Evolutionary conservation across 2,113 vertebrate species (phyloP), one percentile per base, ranked within the genome.

Genomic region (Potamarius usumacintae): DNA sequence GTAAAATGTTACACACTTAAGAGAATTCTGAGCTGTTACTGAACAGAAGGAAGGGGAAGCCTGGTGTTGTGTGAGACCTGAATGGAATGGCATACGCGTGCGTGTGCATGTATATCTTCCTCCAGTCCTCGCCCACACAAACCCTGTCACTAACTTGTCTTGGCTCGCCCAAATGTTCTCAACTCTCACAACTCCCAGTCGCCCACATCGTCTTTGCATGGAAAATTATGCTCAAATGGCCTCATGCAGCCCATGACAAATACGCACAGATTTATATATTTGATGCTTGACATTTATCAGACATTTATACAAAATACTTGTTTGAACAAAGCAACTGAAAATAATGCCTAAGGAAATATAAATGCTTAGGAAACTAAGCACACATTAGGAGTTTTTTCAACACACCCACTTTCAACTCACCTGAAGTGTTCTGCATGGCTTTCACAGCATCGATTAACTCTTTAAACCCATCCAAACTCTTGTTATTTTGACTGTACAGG

Each of bases 401-500:
- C 3, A 79, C 74, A 69, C 82, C 72, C 74, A 30, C 7, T 67
- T 83, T 63, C 9, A 55, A 42, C 90, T 93, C 95, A 99, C 98
- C 95, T 95, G 95, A 91, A 17, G 57, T 92, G 89, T 92, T 93
- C 92, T 96, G 96, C 81, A 97, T 92, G 79, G 88, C 93, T 89
- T 92, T 93, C 85, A 99, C 92, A 1, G 95, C 94, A 11, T 57
- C 52, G 3, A 92, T 84, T 18, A 96, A 93, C 34, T 95, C 94
- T 83, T 95, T 95, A 82, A 96, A 96, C 0, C 94, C 93, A 0
- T 95, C 94, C 78, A 95, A 89, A 92, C 96, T 98, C 0, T 95
- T 96, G 90, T 98, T 97, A 69, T 96, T 96, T 91, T 96, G 97
- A 93, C 97, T 98, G 89, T 98, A 99, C 50, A 99, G 89, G 0